These are phyloP conservation scores for Chaenogobius annularis DNA, from an alignment of 2,113 vertebrate genomes.

Conservation along the genomic window DNA sequence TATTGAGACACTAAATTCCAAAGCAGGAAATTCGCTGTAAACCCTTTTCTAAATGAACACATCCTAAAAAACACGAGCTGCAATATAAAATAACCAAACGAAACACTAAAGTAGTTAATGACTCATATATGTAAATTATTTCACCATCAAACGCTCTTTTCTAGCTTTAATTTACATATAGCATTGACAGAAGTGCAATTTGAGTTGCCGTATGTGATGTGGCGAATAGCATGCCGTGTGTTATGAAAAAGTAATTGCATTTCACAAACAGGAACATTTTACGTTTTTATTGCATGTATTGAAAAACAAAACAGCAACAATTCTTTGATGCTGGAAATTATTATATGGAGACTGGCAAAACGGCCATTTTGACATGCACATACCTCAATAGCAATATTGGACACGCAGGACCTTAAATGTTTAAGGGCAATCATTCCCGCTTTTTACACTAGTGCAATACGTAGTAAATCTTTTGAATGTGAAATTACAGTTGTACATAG, in stretches of 20 bases:
- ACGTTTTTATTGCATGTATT: neutral
- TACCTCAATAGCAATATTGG: slow-evolving; percentile 11
- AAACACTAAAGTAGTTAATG: no score
- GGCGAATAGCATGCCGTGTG: slow-evolving; percentile 37
- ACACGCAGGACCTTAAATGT: slow-evolving; percentile 41
- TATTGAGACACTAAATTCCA: no score
- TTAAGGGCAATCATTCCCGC: slow-evolving; percentile 25
- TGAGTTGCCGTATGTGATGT: slow-evolving; percentile 1
- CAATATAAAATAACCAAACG: no score
- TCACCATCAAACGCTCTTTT: no score
- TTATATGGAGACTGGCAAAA: slow-evolving; percentile 21
- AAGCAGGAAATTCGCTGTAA: no score
- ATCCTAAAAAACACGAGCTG: no score
- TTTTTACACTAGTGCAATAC: neutral
- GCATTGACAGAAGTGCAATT: slow-evolving; percentile 7
- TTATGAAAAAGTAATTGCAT: slow-evolving; percentile 39
- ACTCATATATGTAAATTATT: no score
- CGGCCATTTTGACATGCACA: slow-evolving; percentile 8
- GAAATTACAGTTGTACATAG: slow-evolving; percentile 21
- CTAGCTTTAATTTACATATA: neutral
- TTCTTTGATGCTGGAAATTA: neutral
- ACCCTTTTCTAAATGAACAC: no score
- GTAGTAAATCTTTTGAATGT: slow-evolving; percentile 38
- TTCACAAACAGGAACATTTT: neutral
- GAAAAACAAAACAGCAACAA: neutral